Percentiles rank a stretch among this genome's conserved stretches.
Conservation (phyloP, 2,888 invertebrate species). For the Fabriciana adippe region DNA sequence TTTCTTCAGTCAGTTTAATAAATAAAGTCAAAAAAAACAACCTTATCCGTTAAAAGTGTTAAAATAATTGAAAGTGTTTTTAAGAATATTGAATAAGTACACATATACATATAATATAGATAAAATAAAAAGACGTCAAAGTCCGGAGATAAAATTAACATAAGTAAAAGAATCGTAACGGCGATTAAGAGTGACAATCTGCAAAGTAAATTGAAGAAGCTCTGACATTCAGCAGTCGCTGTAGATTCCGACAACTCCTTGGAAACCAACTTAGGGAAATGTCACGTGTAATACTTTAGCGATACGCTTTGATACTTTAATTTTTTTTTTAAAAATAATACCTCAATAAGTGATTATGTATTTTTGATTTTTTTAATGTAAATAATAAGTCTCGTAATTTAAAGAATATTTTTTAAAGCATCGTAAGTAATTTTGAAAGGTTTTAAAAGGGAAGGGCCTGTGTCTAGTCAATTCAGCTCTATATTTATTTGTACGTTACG, state of each 20-base stretch:
- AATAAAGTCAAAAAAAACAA: too few relatives aligned
- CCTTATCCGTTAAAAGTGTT: too few relatives aligned
- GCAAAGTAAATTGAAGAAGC: slow-evolving; percentile 57
- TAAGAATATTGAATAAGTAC: too few relatives aligned
- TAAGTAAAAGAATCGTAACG: slow-evolving; percentile 28
- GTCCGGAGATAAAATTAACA: background rate
- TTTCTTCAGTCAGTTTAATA: too few relatives aligned
- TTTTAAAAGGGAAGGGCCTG: too few relatives aligned
- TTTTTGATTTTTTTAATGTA: background rate
- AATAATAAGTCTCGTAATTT: background rate
- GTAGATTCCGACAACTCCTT: slow-evolving; percentile 39
- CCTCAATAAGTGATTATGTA: background rate
- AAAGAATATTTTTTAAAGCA: too few relatives aligned
- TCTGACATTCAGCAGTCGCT: slow-evolving; percentile 37
- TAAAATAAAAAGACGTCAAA: slow-evolving; percentile 5
- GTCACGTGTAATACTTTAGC: slow-evolving; percentile 44
- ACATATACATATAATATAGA: background rate
- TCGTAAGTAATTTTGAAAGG: too few relatives aligned
- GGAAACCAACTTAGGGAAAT: slow-evolving; percentile 37
- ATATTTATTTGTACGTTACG: too few relatives aligned
- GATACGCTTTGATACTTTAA: slow-evolving; percentile 52
- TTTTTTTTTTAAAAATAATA: background rate
- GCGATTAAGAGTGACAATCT: slow-evolving; percentile 61
- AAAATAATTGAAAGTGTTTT: too few relatives aligned
- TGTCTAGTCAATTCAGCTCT: too few relatives aligned